Base-by-base conservation (phyloP, 2,888 invertebrate species). In the Crossocerus cetratus region DNA sequence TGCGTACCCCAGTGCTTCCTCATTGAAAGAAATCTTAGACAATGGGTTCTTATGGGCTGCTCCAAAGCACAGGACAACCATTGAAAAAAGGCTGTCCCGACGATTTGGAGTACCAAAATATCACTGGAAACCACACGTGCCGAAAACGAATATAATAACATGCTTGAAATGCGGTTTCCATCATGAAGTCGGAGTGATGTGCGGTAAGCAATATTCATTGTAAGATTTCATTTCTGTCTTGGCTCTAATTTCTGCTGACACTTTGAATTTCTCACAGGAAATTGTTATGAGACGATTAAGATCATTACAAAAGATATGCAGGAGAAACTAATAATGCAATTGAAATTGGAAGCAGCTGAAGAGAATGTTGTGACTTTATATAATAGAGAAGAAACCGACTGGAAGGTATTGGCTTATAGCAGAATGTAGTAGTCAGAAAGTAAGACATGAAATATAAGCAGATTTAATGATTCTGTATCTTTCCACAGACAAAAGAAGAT, bases 311-410 rank as follows among this genome's bases (percentile, higher is more conserved):
- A 94, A 87, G 91, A 92, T 70, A 96, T 98, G 92, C 94, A 96
- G 89, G 92, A 94, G 0, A 93, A 94, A 80, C 96, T 98, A 79
- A 94, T 84, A 91, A 93, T 54, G 92, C 95, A 81, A 32, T 90
- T 96, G 56, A 94, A 94, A 8, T 90, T 95, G 11, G 92, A 93
- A 65, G 95, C 97, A 0, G 92, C 96, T 59, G 96, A 97, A 81
- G 92, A 96, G 86, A 97, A 98, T 90, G 95, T 98, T 8, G 92
- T 96, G 42, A 95, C 98, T 1, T 88, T 98, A 11, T 98, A 98
- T 88, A 93, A 96, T 83, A 96, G 95, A 54, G 98, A 98, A 87
- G 94, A 92, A 32, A 3, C 32, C 0, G 3, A 4, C 77, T 91
- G 89, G 89, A 86, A 91, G 85, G 91, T 91, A 84, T 72, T 70